Evolutionary conservation across 2,113 vertebrate genomes (phyloP), one percentile per base, ranked within the genome.

Genomic region (Tragelaphus buxtoni): DNA sequence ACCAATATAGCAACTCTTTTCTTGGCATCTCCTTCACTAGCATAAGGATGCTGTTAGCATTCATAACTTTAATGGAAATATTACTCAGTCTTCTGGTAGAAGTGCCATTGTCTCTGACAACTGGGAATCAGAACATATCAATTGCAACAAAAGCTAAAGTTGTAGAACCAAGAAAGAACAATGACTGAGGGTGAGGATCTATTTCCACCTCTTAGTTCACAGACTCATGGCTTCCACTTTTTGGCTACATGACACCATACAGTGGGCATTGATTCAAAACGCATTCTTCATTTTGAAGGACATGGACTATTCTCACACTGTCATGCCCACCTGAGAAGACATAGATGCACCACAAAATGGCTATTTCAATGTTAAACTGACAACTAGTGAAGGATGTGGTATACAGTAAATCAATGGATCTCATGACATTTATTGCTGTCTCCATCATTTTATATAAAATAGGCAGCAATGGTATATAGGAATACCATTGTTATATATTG

Each of bases 281-380:
- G 32, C 7, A 22, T 81, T 81, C 28, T 18, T 85, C 35, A 89
- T 92, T 88, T 88, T 74, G 22, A 77, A 93, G 51, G 30, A 79
- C 12, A 72, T 6, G 60, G 14, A 22, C 30, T n/a, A 51, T 39
- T 24, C 12, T 60, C 24, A 30, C 4, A 84, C 18, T 53, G 39
- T 47, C 39, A 55, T 39, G 55, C 9, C 24, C 17, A 84, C n/a
- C 30, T 94, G 7, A 13, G 45, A 88, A 88, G n/a, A 9, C 5
- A 63, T 30, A 65, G 20, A 28, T 30, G 4, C 35, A 91, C 35
- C 8, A 58, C 80, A 69, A 74, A 63, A 35, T 82, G 22, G 24
- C 14, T 56, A 82, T 81, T 45, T 63, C 17, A 63, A 5, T 45
- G 49, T 63, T 65, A 72, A 76, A 9, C 14, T 76, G 42, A 4